phyloP scores from a whole-genome alignment of 2,888 invertebrate species.

The Pristionchus entomophagus region DNA sequence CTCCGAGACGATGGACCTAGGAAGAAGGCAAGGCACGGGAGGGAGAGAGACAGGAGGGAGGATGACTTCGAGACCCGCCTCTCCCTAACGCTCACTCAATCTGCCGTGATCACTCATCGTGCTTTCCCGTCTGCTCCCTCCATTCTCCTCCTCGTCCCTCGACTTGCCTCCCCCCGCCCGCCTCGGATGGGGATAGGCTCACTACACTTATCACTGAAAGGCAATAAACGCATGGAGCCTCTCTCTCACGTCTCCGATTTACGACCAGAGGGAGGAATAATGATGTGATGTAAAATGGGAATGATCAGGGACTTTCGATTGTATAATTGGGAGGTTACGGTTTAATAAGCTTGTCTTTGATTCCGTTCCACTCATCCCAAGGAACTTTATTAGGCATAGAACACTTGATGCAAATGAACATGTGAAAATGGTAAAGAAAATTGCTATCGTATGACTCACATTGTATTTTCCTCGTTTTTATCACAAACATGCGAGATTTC shows the following conservation, averaged over 20 bases:
- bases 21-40: slow-evolving; percentile 20
- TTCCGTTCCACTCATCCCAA: too few species aligned
- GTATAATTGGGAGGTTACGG: too few species aligned
- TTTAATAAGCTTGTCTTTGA: too few species aligned
- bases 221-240: slow-evolving; percentile 22
- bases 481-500: too few species aligned
- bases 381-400: too few species aligned
- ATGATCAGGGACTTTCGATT: slow-evolving; percentile 24
- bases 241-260: slow-evolving; percentile 41
- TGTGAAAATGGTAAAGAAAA: too few species aligned
- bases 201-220: slow-evolving; percentile 40
- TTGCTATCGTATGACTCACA: too few species aligned
- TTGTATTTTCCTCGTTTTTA: too few species aligned
- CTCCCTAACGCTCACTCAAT: slow-evolving; percentile 10
- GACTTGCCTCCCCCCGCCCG: background rate
- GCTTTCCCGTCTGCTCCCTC: background rate
- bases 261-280: slow-evolving; percentile 32
- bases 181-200: background rate
- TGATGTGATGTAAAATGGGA: slow-evolving; percentile 46
- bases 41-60: background rate
- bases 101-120: background rate
- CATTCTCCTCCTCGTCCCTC: background rate
- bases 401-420: too few species aligned
- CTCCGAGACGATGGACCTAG: background rate
- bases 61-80: slow-evolving; percentile 29